phyloP scores from a whole-genome alignment of 1,140 invertebrate genomes.

The Achatina immaculata region DNA sequence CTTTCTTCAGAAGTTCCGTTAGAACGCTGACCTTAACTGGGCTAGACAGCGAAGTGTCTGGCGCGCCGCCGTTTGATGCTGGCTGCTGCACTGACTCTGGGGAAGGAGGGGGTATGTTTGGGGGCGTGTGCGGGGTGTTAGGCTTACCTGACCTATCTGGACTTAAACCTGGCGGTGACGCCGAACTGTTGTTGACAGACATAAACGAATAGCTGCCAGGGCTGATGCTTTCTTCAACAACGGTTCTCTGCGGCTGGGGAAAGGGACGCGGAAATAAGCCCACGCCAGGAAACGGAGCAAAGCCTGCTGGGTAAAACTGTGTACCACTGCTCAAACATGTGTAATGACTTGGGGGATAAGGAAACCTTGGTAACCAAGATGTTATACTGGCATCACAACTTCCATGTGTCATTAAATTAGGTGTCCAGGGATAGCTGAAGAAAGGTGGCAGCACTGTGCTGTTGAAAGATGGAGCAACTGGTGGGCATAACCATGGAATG shows the following conservation, averaged over 20 bases:
- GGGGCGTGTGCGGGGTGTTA: not conserved
- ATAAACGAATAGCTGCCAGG: not conserved
- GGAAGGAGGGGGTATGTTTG: not conserved
- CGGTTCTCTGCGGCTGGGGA: not conserved
- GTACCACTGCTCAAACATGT: not conserved
- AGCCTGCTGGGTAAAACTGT: conserved; percentile 25
- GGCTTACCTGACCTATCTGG: not conserved
- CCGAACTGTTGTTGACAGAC: conserved; percentile 16
- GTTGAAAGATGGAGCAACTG: not conserved
- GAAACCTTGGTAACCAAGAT: conserved; percentile 22
- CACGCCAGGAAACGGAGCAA: not conserved
- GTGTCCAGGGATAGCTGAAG: not conserved
- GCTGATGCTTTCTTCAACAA: not conserved
- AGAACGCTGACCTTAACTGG: not conserved
- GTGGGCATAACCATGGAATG: not conserved
- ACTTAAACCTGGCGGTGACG: not conserved
- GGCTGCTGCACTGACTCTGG: not conserved
- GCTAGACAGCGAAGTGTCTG: not conserved
- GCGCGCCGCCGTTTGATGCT: not conserved
- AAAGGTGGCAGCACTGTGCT: not conserved
- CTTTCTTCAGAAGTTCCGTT: conserved; percentile 21
- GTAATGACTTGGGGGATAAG: conserved; percentile 35
- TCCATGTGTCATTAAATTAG: not conserved
- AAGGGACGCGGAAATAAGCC: conserved; percentile 25
- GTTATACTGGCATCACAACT: not conserved